A percentile compares a stretch with the other conserved stretches of the same genome.
These are phyloP conservation scores for Microcebus lehilahytsara DNA, from an alignment of 2,113 vertebrate species.

Conservation along the genomic window DNA sequence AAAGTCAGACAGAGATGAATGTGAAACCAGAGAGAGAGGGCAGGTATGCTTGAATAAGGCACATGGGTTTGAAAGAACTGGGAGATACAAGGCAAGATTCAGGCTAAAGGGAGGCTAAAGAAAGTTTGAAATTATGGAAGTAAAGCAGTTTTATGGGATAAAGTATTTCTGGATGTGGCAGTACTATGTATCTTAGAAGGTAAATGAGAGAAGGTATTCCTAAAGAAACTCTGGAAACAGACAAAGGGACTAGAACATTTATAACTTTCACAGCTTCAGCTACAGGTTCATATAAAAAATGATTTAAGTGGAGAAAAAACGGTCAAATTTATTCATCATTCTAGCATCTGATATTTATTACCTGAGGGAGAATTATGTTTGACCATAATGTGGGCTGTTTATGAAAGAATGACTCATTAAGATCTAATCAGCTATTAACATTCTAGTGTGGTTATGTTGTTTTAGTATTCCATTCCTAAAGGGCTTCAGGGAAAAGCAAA, in stretches of 20 bases:
- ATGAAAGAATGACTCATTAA: conserved; percentile 18
- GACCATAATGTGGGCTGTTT: not conserved
- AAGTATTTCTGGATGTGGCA: not conserved
- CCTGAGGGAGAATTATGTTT: not conserved
- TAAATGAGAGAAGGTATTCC: not conserved
- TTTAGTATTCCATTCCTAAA: conserved; percentile 10
- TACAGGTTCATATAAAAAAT: not conserved
- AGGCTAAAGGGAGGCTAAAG: not conserved
- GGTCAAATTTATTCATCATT: not conserved
- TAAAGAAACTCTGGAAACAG: not conserved
- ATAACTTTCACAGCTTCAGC: not conserved
- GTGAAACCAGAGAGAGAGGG: not conserved
- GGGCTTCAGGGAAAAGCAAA: not conserved
- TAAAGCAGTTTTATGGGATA: not conserved
- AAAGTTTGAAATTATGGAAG: not conserved
- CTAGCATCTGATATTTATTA: not conserved
- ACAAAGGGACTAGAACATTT: not conserved
- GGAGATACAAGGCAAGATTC: not conserved
- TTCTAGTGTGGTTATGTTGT: not conserved
- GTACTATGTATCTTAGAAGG: not conserved
- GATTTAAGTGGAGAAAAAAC: not conserved
- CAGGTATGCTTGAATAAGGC: not conserved
- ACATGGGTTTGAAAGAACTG: not conserved
- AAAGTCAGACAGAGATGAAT: not conserved
- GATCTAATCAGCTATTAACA: not conserved